phyloP scores from a whole-genome alignment of 2,888 invertebrate genomes.

The Endotricha flammealis region DNA sequence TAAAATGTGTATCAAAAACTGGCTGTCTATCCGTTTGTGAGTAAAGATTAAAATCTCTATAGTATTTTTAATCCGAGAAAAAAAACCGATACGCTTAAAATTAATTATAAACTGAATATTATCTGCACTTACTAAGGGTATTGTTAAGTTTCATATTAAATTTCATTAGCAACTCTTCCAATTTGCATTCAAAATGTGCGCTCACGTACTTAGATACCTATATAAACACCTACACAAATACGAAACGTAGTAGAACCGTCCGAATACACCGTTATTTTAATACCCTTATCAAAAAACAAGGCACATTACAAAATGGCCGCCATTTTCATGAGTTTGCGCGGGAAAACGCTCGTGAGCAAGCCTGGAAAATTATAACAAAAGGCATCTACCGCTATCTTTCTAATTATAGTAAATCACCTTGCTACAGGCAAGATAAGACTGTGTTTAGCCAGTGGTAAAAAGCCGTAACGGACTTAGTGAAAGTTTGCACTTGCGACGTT shows the following conservation, averaged over 20 bases:
- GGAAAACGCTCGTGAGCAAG: slow-evolving; percentile 70
- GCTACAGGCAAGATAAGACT: slow-evolving; percentile 74
- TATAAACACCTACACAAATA: slow-evolving; percentile 55
- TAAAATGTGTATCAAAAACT: too few species aligned
- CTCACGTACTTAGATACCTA: slow-evolving; percentile 63
- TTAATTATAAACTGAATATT: slow-evolving; percentile 7
- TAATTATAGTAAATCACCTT: slow-evolving; percentile 79
- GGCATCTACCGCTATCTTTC: slow-evolving; percentile 78
- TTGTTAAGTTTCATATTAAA: slow-evolving; percentile 39
- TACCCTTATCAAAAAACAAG: slow-evolving; percentile 78
- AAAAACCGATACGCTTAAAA: neutral
- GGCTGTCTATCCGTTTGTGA: too few species aligned
- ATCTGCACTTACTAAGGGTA: neutral
- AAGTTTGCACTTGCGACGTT: slow-evolving; percentile 49
- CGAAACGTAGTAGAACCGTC: slow-evolving; percentile 54
- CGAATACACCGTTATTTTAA: slow-evolving; percentile 72
- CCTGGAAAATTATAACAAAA: slow-evolving; percentile 78
- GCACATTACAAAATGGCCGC: slow-evolving; percentile 76
- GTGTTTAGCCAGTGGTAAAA: slow-evolving; percentile 49
- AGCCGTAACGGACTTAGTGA: slow-evolving; percentile 48
- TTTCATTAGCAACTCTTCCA: slow-evolving; percentile 64
- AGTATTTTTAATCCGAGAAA: too few species aligned
- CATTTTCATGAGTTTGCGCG: slow-evolving; percentile 74
- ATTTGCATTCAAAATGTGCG: slow-evolving; percentile 69
- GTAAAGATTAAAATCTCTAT: too few species aligned